Evolutionary conservation across 1,140 invertebrate species (phyloP).

Genomic region (Lutraria rhynchaena): DNA sequence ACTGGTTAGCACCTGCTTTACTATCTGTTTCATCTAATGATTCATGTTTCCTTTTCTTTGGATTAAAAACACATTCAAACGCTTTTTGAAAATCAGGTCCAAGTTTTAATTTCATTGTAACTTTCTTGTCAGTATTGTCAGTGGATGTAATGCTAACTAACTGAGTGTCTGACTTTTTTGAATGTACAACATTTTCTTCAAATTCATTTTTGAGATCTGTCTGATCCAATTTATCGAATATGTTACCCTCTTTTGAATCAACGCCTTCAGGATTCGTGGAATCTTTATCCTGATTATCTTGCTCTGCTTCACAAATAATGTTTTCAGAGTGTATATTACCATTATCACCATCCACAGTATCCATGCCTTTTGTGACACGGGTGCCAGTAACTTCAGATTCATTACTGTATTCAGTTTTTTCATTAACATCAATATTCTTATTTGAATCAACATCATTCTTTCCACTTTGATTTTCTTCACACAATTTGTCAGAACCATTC

Average conservation of each 20-base stretch:
- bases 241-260: conserved; percentile 25
- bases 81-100: conserved; percentile 49
- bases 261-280: not conserved
- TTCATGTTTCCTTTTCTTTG: conserved; percentile 30
- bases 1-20: not conserved
- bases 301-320: not conserved
- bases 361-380: not conserved
- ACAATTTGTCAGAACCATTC: not conserved
- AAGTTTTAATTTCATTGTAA: conserved; percentile 55
- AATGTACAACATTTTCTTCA: not conserved
- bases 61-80: conserved; percentile 15
- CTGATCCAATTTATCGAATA: conserved; percentile 42
- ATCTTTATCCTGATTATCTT: not conserved
- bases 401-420: not conserved
- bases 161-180: conserved; percentile 2
- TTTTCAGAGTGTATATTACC: conserved; percentile 1
- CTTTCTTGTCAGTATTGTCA: conserved; percentile 53
- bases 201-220: not conserved
- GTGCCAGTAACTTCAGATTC: not conserved
- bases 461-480: not conserved
- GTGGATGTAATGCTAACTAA: conserved; percentile 38
- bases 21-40: not conserved
- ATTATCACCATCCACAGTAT: not conserved
- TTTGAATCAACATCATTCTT: not conserved
- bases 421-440: not conserved